Evolutionary conservation across 2,113 vertebrate species (phyloP), one percentile per base, ranked within the genome.

Genomic region (Platysteira castanea): DNA sequence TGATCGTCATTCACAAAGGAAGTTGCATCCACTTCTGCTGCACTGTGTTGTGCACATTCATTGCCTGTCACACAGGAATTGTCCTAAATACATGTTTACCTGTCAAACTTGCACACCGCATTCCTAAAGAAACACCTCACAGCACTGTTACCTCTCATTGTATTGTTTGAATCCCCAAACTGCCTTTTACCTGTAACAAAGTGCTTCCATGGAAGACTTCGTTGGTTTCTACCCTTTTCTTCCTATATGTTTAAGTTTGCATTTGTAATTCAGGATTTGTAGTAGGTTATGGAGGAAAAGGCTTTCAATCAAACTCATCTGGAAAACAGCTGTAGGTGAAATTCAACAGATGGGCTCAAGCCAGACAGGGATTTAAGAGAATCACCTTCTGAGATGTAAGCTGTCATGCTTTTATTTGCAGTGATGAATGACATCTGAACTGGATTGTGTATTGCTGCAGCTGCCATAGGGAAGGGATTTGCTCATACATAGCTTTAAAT

Each of bases 401-500:
- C 26, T 44, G 24, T 63, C 64, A 30, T 17, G 15, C 13, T 79
- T 71, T 79, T 26, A 49, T 65, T 93, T 42, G 28, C 31, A 42
- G 10, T 33, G 31, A 35, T 50, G 57, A 59, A 52, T 37, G 54
- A 53, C 42, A 83, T 70, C 50, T 52, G 37, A 69, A 65, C 26
- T 41, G 33, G 37, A 50, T 7, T 44, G n/a, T 8, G 1, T 26
- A 21, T 44, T 63, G 61, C 23, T 67, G n/a, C 27, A 68, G 18
- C 13, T n/a, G 28, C 24, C 15, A 17, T 10, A 76, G 8, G 9
- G 35, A 73, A 82, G 13, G 54, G 13, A 69, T 33, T 18, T 49
- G 22, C 0, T 1, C 1, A 2, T 10, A 33, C 2, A 5, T 0
- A 2, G 26, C 8, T 50, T 94, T 33, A 41, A 16, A 46, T 59